Evolutionary conservation across 2,888 invertebrate species (phyloP).

Genomic region (Cheiracanthium punctorium): DNA sequence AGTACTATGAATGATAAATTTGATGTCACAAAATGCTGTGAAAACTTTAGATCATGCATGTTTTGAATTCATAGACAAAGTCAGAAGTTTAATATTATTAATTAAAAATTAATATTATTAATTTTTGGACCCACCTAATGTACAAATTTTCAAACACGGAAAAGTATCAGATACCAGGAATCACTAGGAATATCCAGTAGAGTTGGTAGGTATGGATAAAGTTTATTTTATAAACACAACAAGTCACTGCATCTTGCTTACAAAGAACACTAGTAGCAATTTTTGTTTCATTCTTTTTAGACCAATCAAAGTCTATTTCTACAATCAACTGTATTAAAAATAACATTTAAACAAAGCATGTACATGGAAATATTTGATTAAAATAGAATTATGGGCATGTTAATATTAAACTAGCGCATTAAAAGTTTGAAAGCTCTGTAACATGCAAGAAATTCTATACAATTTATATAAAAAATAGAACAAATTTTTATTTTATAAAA

Average conservation of each 20-base stretch:
- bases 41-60: too few relatives aligned
- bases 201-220: too few relatives aligned
- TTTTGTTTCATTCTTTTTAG: not conserved
- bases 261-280: conserved; percentile 2
- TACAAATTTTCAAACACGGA: too few relatives aligned
- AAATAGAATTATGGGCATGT: conserved; percentile 10
- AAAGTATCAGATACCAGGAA: too few relatives aligned
- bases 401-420: conserved; percentile 15
- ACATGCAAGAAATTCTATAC: conserved; percentile 10
- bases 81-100: too few relatives aligned
- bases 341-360: conserved; percentile 13
- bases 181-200: too few relatives aligned
- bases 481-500: conserved; percentile 4
- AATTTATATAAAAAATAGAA: conserved; percentile 17
- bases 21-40: too few relatives aligned
- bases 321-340: conserved; percentile 7
- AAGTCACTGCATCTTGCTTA: conserved; percentile 5
- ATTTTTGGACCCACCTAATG: too few relatives aligned
- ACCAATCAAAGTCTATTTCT: not conserved
- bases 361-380: conserved; percentile 1
- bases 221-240: conserved; percentile 4
- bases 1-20: too few relatives aligned
- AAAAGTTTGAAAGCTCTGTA: conserved; percentile 11
- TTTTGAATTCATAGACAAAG: too few relatives aligned
- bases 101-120: too few relatives aligned